These are phyloP conservation scores for Tokudaia tokunoshimensis DNA, from an alignment of 2,797 vertebrate genomes.

Conservation along the genomic window DNA sequence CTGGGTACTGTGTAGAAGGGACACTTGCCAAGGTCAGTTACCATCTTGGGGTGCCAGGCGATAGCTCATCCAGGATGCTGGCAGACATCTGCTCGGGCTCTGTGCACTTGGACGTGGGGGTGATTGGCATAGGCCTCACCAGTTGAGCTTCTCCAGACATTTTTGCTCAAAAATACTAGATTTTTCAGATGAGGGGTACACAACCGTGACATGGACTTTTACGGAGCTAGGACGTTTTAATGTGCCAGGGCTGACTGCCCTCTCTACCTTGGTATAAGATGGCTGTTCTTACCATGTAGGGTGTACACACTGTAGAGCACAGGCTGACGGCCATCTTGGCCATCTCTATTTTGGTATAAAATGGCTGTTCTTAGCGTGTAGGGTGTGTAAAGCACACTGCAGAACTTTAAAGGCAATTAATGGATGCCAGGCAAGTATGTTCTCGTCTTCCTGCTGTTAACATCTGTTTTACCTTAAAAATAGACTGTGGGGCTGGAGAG, in stretches of 20 bases:
- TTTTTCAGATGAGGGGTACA: background rate
- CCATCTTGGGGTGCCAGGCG: background rate
- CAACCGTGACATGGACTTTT: background rate
- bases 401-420: background rate
- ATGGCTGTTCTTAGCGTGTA: background rate
- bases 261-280: background rate
- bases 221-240: background rate
- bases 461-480: background rate
- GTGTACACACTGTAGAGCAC: background rate
- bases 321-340: no score
- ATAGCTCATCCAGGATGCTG: background rate
- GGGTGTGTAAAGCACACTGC: background rate
- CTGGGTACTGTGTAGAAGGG: constrained; percentile 97
- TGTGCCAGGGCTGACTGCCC: background rate
- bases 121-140: background rate
- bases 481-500: no score
- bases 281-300: background rate
- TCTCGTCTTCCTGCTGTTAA: background rate
- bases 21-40: constrained; percentile 95
- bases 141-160: background rate
- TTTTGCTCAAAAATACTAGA: background rate
- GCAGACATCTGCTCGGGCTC: background rate
- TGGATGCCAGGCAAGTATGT: background rate
- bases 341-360: background rate
- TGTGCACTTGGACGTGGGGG: no score